Evolutionary conservation across 1,140 invertebrate species (phyloP), one percentile per base, ranked within the genome.

Genomic region (Grapholita molesta): DNA sequence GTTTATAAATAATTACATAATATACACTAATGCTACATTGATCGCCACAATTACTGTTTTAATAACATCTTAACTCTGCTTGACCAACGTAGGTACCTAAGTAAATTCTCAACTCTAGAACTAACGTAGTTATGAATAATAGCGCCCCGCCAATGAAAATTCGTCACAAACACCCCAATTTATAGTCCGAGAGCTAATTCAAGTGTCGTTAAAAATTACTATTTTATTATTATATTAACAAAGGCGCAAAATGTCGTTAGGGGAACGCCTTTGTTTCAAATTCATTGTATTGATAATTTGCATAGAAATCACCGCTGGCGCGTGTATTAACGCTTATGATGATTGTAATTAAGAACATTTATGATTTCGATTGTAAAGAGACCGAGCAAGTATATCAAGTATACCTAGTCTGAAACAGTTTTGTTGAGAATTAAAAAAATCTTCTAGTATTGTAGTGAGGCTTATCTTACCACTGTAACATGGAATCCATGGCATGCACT

Each of bases 151-250:
- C 8, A 2, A 7, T n/a, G 18, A 48, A 75, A 61, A 82, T 86
- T 86, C 79, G 85, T 82, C 77, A 82, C 76, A 77, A 70, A 74
- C 72, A 77, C 72, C 73, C 71, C 73, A 74, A 75, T 86, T 84
- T 83, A 86, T 84, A 82, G 68, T 76, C 76, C 78, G 71, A 69
- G 64, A 57, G 75, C 75, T 83, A 82, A 80, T 78, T 80, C 72
- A 76, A 89, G 87, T 85, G 76, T 85, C 84, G 77, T 89, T 87
- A 88, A 82, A 75, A 80, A 83, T 85, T 80, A 79, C 75, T 83
- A 84, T 78, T 87, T 83, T 79, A 88, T 88, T 88, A 86, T 85
- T 77, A 81, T 75, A 83, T 83, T 84, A 85, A 88, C 84, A 87
- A 89, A 85, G 79, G 78, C 76, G 77, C 76, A 70, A 80, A 79